A percentile compares a stretch with the other conserved stretches of the same genome.
Conservation (phyloP, 2,113 vertebrate species). For the Phycodurus eques region DNA sequence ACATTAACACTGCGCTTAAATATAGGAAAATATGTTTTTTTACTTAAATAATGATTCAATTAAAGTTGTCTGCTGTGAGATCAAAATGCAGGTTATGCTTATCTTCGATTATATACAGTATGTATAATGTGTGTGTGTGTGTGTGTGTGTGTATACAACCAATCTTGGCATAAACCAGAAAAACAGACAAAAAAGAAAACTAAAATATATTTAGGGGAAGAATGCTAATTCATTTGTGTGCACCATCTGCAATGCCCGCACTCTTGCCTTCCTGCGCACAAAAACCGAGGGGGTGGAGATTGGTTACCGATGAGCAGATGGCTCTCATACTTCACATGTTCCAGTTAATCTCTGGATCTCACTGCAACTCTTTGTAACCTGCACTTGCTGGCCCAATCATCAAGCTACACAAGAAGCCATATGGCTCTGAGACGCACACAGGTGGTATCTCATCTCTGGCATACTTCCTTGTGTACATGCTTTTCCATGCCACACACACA, state of each 20-base stretch:
- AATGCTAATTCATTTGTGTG: constrained; percentile 23
- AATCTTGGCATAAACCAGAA: not conserved
- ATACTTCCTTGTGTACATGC: constrained; percentile 44
- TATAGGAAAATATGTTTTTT: too few relatives aligned
- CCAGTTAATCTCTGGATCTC: constrained; percentile 53
- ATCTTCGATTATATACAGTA: too few relatives aligned
- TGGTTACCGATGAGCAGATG: constrained; percentile 50
- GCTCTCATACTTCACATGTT: constrained; percentile 29
- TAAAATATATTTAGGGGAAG: constrained; percentile 31
- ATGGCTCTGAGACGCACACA: constrained; percentile 47
- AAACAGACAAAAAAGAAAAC: constrained; percentile 15
- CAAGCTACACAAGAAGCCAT: constrained; percentile 49
- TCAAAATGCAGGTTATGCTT: too few relatives aligned
- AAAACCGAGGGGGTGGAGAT: constrained; percentile 20
- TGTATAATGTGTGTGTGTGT: too few relatives aligned
- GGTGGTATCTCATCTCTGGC: constrained; percentile 45
- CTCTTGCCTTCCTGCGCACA: constrained; percentile 14
- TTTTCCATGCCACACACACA: constrained; percentile 1
- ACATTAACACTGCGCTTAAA: too few relatives aligned
- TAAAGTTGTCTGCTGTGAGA: too few relatives aligned
- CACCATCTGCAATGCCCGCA: constrained; percentile 49
- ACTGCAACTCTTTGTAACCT: constrained; percentile 51
- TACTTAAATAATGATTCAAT: too few relatives aligned
- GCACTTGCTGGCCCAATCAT: constrained; percentile 38
- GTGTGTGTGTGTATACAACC: not conserved